Evolutionary conservation across 2,888 invertebrate genomes (phyloP).

Genomic region (Melinaea marsaeus): DNA sequence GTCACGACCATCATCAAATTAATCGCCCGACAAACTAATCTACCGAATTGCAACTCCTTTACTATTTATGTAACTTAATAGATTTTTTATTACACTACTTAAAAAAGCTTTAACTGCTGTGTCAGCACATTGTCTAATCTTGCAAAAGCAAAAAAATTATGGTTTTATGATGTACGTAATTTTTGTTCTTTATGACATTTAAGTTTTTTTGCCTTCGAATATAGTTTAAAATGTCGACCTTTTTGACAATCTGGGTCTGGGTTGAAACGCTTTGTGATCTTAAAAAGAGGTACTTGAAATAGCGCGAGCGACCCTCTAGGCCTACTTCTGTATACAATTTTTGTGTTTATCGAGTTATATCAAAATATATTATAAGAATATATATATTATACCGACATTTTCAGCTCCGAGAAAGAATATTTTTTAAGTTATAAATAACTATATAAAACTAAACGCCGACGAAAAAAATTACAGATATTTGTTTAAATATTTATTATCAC

Average conservation of each 20-base stretch:
- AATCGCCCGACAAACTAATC: not conserved
- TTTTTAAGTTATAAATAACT: too few species aligned
- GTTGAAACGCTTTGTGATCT: conserved; percentile 11
- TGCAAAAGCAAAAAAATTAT: not conserved
- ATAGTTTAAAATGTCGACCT: conserved; percentile 6
- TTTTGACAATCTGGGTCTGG: conserved; percentile 15
- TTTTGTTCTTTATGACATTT: not conserved
- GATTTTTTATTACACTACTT: not conserved
- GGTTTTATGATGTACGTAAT: not conserved
- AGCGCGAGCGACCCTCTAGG: not conserved
- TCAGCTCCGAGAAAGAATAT: too few species aligned
- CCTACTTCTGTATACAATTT: not conserved
- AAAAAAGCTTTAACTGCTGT: too few species aligned
- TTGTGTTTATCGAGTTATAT: not conserved
- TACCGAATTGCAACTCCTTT: not conserved
- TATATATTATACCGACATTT: too few species aligned
- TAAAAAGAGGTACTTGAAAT: conserved; percentile 9
- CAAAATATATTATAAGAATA: not conserved
- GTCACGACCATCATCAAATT: not conserved
- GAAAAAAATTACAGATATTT: too few species aligned
- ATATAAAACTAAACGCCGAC: too few species aligned
- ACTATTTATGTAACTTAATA: not conserved
- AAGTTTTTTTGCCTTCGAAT: not conserved
- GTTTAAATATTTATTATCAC: too few species aligned
- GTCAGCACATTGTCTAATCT: too few species aligned